Base-by-base conservation (phyloP, 2,113 vertebrate species). In the Eretmochelys imbricata region DNA sequence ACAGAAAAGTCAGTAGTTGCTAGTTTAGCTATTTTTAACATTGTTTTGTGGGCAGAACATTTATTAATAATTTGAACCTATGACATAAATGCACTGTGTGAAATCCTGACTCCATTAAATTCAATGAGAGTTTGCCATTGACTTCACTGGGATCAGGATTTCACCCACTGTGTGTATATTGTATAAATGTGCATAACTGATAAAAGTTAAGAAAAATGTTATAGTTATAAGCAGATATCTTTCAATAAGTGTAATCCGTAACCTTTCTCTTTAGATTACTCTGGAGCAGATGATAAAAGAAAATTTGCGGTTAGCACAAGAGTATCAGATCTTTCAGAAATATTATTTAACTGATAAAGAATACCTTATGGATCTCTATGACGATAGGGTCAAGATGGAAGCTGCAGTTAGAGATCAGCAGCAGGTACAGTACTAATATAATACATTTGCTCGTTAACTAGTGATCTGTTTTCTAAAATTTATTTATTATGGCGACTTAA, bases 251-350 rank as follows among this genome's bases (percentile, higher is more conserved):
- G 55, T 88, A 94, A 91, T 80, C 42, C 94, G 62, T 91, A 59
- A 69, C 42, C 87, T 82, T 57, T 96, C 76, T 89, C 79, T 97
- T 85, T 92, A 98, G 98, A 62, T 79, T 93, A 7, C 22, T 72
- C 93, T 98, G 87, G 59, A 95, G 8, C 10, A 96, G 78, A 86
- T 79, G 9, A 53, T 98, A 79, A 25, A 87, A 88, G 97, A 98
- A 98, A 98, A 98, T 62, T 13, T 93, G 7, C 87, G 8, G 53
- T 96, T 98, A 93, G 96, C 96, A 94, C 96, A 97, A 89, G 95
- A 98, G 51, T 98, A 98, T 92, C 8, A 97, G 55, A 88, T n/a
- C 35, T 53, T 89, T 65, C 97, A 98, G 84, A 89, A 13, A 2
- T 27, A 31, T 22, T 98, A 87, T 85, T 93, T 97, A 90, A 85